These are phyloP conservation scores for Chaitophorus viminalis DNA, from an alignment of 2,888 invertebrate species.

Conservation along the genomic window DNA sequence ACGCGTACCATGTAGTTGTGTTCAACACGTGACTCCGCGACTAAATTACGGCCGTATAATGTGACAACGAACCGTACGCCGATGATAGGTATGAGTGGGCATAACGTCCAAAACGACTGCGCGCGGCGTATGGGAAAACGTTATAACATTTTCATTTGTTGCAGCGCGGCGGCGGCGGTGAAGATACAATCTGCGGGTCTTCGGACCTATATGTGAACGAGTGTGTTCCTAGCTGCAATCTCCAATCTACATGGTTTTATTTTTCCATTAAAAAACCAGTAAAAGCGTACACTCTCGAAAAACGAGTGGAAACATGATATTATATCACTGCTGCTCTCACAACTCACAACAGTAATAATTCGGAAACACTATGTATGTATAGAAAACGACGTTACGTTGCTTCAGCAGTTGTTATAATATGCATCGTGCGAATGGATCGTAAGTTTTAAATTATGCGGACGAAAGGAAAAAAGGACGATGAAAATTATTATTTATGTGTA, in stretches of 20 bases:
- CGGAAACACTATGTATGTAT: neutral
- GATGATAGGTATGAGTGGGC: neutral
- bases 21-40: neutral
- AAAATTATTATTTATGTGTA: no score
- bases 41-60: neutral
- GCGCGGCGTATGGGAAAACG: neutral
- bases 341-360: neutral
- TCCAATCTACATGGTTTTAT: neutral
- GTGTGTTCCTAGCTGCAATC: neutral
- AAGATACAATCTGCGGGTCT: neutral
- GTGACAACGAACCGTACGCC: neutral
- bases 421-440: neutral
- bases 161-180: neutral
- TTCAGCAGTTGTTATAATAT: neutral
- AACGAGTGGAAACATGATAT: neutral
- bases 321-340: neutral
- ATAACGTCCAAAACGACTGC: neutral
- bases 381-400: neutral
- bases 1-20: neutral
- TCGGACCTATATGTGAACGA: neutral
- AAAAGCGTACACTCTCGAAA: neutral
- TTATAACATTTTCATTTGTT: neutral
- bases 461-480: no score
- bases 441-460: neutral
- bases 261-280: neutral